phyloP scores from a whole-genome alignment of 2,113 vertebrate genomes.

The Bothrops jararaca region DNA sequence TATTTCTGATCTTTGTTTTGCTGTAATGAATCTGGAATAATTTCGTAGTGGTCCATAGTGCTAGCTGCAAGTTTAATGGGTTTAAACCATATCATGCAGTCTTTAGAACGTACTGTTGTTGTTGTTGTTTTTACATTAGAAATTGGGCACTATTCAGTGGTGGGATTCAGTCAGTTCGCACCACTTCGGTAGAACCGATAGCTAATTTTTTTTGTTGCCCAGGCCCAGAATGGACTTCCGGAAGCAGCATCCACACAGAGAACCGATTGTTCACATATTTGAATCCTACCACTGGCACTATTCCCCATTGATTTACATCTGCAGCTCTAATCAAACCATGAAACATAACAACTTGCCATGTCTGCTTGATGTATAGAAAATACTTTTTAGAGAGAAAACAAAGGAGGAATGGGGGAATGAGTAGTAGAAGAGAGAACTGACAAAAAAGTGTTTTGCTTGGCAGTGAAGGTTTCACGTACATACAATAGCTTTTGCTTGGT shows the following conservation, averaged over 20 bases:
- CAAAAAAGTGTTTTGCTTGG: conserved; percentile 58
- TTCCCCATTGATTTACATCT: conserved; percentile 64
- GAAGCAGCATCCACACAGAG: too few species aligned
- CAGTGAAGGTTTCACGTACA: conserved; percentile 55
- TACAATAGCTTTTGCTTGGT: conserved; percentile 59
- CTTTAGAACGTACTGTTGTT: conserved; percentile 22
- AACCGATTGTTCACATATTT: too few species aligned
- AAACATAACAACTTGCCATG: conserved; percentile 65
- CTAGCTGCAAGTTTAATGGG: conserved; percentile 42
- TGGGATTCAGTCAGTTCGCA: too few species aligned
- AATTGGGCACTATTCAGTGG: conserved; percentile 44
- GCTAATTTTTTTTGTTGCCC: too few species aligned
- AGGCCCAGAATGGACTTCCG: too few species aligned
- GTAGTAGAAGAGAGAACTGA: background rate
- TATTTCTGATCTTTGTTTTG: conserved; percentile 59
- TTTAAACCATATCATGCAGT: conserved; percentile 36
- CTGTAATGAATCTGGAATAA: conserved; percentile 59
- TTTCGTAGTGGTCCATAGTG: conserved; percentile 25
- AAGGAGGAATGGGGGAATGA: conserved; percentile 53
- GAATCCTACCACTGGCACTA: conserved; percentile 28
- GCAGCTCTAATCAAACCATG: conserved; percentile 62
- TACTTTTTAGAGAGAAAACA: conserved; percentile 62
- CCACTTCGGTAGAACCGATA: too few species aligned
- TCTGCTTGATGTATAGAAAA: conserved; percentile 61
- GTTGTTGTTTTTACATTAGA: conserved; percentile 56